Evolutionary conservation across 2,797 vertebrate genomes (phyloP).

Genomic region (Cephalopachus bancanus): DNA sequence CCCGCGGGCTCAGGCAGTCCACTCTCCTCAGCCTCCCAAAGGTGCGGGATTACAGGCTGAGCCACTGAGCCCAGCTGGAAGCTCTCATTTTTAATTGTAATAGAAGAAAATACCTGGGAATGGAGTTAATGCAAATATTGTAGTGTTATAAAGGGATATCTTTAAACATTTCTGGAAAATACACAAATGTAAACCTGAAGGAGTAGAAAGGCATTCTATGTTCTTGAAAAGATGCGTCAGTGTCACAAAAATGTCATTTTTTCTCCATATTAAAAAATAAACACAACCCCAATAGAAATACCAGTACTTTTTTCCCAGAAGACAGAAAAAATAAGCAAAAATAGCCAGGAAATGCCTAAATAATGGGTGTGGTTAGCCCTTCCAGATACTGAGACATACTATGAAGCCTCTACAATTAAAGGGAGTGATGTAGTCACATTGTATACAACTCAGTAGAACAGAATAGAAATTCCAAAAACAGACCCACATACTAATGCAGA

Average conservation of each 20-base stretch:
- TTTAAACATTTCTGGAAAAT: not conserved
- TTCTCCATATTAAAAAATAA: conserved; percentile 18
- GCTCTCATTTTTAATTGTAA: not conserved
- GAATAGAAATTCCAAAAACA: not conserved
- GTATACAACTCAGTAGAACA: not conserved
- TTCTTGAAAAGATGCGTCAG: not conserved
- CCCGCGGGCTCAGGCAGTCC: too few species aligned
- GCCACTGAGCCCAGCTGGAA: not conserved
- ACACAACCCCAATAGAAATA: not conserved
- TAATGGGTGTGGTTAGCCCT: not conserved
- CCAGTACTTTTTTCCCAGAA: not conserved
- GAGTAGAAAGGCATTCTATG: not conserved
- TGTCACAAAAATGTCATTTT: not conserved
- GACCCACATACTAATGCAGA: not conserved
- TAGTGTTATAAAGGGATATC: not conserved
- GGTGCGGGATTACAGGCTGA: too few species aligned
- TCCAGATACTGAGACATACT: not conserved
- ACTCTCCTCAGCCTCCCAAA: too few species aligned
- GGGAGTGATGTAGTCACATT: not conserved
- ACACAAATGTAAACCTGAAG: not conserved
- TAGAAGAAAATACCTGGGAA: not conserved
- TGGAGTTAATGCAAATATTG: not conserved
- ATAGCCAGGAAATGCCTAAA: not conserved
- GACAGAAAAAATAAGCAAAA: conserved; percentile 26
- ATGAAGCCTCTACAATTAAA: not conserved